phyloP scores from a whole-genome alignment of 2,888 invertebrate genomes.

The Catocala nupta region DNA sequence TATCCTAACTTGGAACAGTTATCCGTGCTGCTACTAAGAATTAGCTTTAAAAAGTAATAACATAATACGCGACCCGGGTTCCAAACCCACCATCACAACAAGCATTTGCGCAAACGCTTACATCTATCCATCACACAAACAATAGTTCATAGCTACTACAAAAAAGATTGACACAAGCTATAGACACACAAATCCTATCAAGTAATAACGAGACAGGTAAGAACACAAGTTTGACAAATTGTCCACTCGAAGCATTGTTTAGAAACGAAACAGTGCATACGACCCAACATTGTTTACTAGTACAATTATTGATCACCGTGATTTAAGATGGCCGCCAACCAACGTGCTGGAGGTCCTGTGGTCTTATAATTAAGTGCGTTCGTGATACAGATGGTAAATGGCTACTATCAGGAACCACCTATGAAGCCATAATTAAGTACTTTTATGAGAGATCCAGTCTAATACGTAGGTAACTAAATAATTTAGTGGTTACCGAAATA shows the following conservation, averaged over 20 bases:
- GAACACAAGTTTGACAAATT: conserved; percentile 66
- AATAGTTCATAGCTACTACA: conserved; percentile 3
- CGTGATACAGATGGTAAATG: conserved; percentile 34
- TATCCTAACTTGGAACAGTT: no score
- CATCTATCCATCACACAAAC: background rate
- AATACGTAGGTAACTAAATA: no score
- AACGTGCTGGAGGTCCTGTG: conserved; percentile 34
- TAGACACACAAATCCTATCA: conserved; percentile 37
- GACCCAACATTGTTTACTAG: conserved; percentile 45
- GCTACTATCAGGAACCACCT: background rate
- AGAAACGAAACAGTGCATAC: conserved; percentile 53
- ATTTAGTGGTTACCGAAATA: no score
- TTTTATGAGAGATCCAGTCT: no score
- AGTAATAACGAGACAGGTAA: conserved; percentile 50
- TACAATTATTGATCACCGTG: conserved; percentile 47
- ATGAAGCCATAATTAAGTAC: no score
- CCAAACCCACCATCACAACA: no score
- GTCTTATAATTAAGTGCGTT: conserved; percentile 37
- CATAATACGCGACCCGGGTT: no score
- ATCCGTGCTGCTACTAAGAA: no score
- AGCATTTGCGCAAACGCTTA: no score
- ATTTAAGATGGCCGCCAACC: conserved; percentile 40
- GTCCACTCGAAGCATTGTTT: conserved; percentile 55
- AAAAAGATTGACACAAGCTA: conserved; percentile 22
- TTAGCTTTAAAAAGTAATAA: no score